Base-by-base conservation (phyloP, 2,888 invertebrate genomes). In the Epiblema foenella region DNA sequence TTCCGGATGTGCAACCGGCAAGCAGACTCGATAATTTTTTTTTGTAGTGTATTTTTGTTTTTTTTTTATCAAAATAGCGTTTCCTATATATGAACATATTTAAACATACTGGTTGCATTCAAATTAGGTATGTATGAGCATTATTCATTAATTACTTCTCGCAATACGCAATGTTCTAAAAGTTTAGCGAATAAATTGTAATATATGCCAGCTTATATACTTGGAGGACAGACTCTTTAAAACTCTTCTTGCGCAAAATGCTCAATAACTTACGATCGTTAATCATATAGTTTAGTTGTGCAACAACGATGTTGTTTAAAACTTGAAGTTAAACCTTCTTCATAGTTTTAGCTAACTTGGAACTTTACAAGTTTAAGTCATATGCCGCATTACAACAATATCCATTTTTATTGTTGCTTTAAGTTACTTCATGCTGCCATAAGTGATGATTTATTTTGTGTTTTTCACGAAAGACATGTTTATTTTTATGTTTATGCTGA, bases 241-340 rank as follows among this genome's bases (percentile, higher is more conserved):
- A 62, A 68, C 54, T 56, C 56, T 24, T 49, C 56, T 49, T 24
- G 24, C 42, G 42, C 18, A 24, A 20, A 52, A 39, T 62, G 18
- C 37, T 63, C 63, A 52, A 63, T 63, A 69, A 69, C 17, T 69
- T 51, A 69, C 49, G 24, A 49, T 63, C 24, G 63, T 69, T 69
- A 63, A 69, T 63, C 56, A 57, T 42, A 17, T 49, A 63, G 29
- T 57, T 69, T 29, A 69, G 68, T 63, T 63, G 46, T 63, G 51
- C 33, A 42, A 58, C 12, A 49, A 20, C 24, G 63, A 62, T 37
- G 20, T 63, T 63, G 24, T 63, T 69, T 29, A 10, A 57, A 63
- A 69, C 63, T 68, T 46, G 4, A 33, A 49, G 46, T 10, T 63
- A 52, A 24, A 52, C 37, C 18, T 20, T 52, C 33, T 51, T 29